These are phyloP conservation scores for Julus scandinavius DNA, from an alignment of 2,888 invertebrate species.

Conservation along the genomic window DNA sequence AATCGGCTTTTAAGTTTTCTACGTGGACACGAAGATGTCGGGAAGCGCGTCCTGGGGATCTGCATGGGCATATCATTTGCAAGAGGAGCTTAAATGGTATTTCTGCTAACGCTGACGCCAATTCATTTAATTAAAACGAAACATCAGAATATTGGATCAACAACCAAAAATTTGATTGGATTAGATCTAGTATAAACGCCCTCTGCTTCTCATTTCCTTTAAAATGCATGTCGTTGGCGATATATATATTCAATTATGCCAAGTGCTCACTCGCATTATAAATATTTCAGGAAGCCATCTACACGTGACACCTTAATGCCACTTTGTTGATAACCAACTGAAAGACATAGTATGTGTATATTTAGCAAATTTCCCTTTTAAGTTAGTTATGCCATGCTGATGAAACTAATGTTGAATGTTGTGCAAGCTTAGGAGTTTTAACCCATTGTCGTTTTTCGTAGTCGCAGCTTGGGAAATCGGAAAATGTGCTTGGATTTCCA, in stretches of 20 bases:
- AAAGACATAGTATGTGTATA: not conserved
- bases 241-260: not conserved
- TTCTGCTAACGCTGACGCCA: not conserved
- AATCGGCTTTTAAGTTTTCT: constrained; percentile 14
- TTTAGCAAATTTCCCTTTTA: not conserved
- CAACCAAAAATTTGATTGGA: constrained; percentile 4
- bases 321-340: not conserved
- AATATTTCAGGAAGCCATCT: not conserved
- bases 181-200: not conserved
- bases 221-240: not conserved
- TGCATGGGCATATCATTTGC: not conserved
- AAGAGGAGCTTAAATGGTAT: not conserved
- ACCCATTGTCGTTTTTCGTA: too few relatives aligned
- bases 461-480: too few relatives aligned
- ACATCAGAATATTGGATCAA: not conserved
- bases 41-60: not conserved
- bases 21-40: not conserved
- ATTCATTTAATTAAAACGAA: not conserved
- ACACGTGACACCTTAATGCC: not conserved
- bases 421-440: too few relatives aligned
- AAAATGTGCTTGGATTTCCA: too few relatives aligned
- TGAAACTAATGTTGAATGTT: not conserved
- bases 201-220: not conserved
- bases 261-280: not conserved
- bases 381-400: not conserved